Conservation (phyloP, 1,140 invertebrate genomes). For the Aethina tumida region DNA sequence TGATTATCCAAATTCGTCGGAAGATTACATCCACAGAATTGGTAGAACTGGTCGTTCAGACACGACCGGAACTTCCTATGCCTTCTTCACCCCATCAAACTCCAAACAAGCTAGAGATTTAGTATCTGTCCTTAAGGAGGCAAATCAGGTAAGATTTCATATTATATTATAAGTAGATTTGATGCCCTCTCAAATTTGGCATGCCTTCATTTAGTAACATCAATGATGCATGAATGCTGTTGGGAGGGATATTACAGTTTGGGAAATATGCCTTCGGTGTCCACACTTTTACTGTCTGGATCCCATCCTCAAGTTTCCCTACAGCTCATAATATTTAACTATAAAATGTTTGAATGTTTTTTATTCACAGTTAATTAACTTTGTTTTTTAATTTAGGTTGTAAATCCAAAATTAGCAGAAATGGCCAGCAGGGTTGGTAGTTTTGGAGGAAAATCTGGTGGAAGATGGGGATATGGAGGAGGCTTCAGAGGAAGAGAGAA, state of each 20-base stretch:
- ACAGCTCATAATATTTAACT: slow-evolving; percentile 9
- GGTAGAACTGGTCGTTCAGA: slow-evolving; percentile 90
- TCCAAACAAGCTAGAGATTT: slow-evolving; percentile 84
- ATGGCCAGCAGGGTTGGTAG: slow-evolving; percentile 10
- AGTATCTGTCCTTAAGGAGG: slow-evolving; percentile 83
- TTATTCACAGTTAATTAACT: background rate
- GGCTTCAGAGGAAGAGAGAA: slow-evolving; percentile 9
- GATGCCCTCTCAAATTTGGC: slow-evolving; percentile 62
- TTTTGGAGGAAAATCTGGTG: slow-evolving; percentile 9
- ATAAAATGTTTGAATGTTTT: slow-evolving; percentile 20
- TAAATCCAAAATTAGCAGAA: slow-evolving; percentile 18
- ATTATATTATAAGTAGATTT: too few relatives aligned
- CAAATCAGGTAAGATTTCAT: slow-evolving; percentile 65
- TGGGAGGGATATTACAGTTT: slow-evolving; percentile 51
- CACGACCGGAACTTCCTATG: slow-evolving; percentile 92
- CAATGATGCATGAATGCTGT: slow-evolving; percentile 60
- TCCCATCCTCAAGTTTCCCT: slow-evolving; percentile 21
- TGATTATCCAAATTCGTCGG: slow-evolving; percentile 96
- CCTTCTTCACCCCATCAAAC: slow-evolving; percentile 93
- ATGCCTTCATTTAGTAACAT: slow-evolving; percentile 51
- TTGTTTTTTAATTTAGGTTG: slow-evolving; percentile 11
- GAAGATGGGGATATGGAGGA: slow-evolving; percentile 8
- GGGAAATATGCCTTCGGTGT: slow-evolving; percentile 64
- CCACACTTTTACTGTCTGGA: slow-evolving; percentile 41
- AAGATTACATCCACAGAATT: slow-evolving; percentile 99